Conservation (phyloP, 2,797 vertebrate species). For the Acestrorhynchus altus region DNA sequence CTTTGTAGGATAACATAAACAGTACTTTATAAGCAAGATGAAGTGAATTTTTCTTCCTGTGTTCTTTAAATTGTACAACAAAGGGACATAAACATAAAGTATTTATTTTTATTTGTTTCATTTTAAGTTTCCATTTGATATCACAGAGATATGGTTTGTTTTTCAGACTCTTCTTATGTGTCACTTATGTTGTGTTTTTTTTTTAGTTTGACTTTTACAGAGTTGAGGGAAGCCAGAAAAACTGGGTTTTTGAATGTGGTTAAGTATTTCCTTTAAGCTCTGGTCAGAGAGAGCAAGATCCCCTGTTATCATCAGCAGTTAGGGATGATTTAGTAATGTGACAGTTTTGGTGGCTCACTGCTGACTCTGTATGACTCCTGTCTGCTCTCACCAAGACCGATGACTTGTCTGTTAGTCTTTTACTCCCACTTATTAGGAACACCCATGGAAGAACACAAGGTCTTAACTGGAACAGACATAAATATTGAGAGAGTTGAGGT, state of each 20-base stretch:
- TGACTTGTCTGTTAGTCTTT: constrained; percentile 8
- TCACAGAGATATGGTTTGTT: background rate
- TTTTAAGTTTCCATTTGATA: background rate
- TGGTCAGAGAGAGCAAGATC: too few species aligned
- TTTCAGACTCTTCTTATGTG: background rate
- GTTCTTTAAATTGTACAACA: too few species aligned
- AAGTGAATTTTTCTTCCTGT: too few species aligned
- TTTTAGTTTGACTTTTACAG: background rate
- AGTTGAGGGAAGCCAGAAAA: background rate
- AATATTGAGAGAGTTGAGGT: too few species aligned
- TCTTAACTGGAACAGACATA: background rate
- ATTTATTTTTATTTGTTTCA: too few species aligned
- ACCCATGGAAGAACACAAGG: background rate
- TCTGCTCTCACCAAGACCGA: background rate
- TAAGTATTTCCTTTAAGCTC: background rate
- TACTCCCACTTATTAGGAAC: background rate
- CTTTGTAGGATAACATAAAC: too few species aligned
- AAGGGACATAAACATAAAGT: too few species aligned
- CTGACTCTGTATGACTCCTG: background rate
- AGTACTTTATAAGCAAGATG: too few species aligned
- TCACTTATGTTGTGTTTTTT: background rate
- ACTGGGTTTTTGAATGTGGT: background rate
- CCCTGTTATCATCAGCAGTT: background rate
- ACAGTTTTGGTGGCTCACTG: constrained; percentile 1
- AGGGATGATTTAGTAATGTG: background rate